These are phyloP conservation scores for Scylla paramamosain DNA, from an alignment of 1,140 invertebrate genomes.

Conservation along the genomic window DNA sequence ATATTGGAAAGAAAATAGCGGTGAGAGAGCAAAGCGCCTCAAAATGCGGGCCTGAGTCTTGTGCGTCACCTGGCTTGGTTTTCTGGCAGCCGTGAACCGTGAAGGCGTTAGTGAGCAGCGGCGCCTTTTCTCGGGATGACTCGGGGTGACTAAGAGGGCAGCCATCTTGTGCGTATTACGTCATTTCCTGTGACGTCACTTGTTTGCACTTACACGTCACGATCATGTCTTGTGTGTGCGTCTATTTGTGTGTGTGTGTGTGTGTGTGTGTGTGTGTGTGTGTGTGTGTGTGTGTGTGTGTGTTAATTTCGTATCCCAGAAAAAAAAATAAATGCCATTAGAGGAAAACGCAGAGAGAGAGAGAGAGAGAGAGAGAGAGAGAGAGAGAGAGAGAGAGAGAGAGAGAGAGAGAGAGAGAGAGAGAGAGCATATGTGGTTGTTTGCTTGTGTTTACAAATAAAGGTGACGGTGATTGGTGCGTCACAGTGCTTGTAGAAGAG, in stretches of 20 bases:
- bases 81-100: too few species aligned
- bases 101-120: too few species aligned
- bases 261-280: too few species aligned
- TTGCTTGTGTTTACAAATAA: background rate
- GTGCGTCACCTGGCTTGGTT: too few species aligned
- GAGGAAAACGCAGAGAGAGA: background rate
- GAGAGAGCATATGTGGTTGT: background rate
- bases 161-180: background rate
- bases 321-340: too few species aligned
- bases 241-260: background rate
- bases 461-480: background rate
- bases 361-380: background rate
- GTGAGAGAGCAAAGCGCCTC: too few species aligned
- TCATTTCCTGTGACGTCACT: background rate
- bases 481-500: background rate
- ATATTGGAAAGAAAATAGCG: too few species aligned
- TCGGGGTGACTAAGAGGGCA: background rate
- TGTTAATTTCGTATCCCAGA: too few species aligned
- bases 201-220: background rate
- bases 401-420: constrained; percentile 12
- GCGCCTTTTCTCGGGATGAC: too few species aligned
- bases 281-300: too few species aligned
- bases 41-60: too few species aligned
- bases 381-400: constrained; percentile 14
- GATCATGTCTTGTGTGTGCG: background rate